Evolutionary conservation across 2,113 vertebrate species (phyloP).

Genomic region (Nyctereutes procyonoides): DNA sequence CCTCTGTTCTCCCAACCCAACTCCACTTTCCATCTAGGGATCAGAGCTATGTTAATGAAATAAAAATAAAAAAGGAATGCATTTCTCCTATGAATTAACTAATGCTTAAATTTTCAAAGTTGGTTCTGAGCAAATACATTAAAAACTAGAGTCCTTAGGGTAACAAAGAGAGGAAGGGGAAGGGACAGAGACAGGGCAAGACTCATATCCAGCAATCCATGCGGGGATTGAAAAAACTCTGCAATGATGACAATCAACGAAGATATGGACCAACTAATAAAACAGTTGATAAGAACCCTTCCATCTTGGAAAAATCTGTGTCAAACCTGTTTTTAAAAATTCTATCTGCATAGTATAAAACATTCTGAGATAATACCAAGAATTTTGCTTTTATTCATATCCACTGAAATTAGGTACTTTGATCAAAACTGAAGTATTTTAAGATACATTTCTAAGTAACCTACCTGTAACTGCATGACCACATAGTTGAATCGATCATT

Average conservation of each 20-base stretch:
- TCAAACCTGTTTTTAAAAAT: conserved; percentile 52
- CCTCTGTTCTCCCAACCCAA: background rate
- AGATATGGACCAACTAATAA: conserved; percentile 20
- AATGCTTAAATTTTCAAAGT: conserved; percentile 15
- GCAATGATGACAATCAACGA: background rate
- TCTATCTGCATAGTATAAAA: conserved; percentile 40
- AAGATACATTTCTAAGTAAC: conserved; percentile 71
- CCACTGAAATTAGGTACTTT: conserved; percentile 29
- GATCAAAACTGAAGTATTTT: conserved; percentile 56
- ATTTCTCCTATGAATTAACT: background rate
- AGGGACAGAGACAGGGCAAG: background rate
- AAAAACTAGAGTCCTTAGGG: background rate
- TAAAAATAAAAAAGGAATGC: background rate
- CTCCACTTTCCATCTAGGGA: background rate
- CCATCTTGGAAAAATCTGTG: conserved; percentile 28
- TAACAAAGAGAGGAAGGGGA: background rate
- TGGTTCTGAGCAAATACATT: background rate
- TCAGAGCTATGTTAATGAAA: conserved; percentile 20
- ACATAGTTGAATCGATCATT: conserved; percentile 99
- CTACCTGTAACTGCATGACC: conserved; percentile 99
- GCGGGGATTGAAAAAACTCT: background rate
- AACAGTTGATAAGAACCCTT: conserved; percentile 36
- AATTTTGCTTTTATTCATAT: conserved; percentile 49
- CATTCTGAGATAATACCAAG: conserved; percentile 25
- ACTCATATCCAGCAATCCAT: background rate